Conservation (phyloP, 2,113 vertebrate genomes). For the Abramis brama region DNA sequence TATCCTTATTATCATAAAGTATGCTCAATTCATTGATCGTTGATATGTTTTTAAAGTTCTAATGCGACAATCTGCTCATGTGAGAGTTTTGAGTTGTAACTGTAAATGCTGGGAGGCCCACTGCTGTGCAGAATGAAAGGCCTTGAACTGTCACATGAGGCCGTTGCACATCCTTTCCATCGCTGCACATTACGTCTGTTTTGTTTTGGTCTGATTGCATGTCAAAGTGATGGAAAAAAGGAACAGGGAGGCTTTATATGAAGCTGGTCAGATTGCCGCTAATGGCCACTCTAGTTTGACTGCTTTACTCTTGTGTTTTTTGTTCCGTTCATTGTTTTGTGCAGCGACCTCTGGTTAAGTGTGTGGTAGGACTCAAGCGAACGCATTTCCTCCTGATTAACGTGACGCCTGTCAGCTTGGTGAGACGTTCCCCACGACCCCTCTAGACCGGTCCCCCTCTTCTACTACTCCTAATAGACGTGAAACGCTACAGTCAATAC, state of each 20-base stretch:
- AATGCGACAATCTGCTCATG: background rate
- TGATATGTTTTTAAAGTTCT: background rate
- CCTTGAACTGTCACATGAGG: conserved; percentile 9
- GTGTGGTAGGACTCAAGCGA: conserved; percentile 69
- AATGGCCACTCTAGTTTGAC: conserved; percentile 51
- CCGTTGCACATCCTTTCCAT: background rate
- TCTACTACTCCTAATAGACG: conserved; percentile 89
- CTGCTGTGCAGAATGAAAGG: conserved; percentile 2
- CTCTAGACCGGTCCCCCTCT: conserved; percentile 67
- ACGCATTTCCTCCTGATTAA: conserved; percentile 86
- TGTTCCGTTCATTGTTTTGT: conserved; percentile 41
- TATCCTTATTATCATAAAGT: too few species aligned
- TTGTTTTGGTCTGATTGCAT: conserved; percentile 40
- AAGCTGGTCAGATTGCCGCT: conserved; percentile 48
- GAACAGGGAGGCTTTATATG: conserved; percentile 32
- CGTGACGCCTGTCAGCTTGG: conserved; percentile 86
- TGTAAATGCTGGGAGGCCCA: conserved; percentile 6
- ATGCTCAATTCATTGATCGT: background rate
- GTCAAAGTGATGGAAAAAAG: conserved; percentile 35
- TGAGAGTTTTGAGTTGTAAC: background rate
- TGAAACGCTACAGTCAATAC: conserved; percentile 89
- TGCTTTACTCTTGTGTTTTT: conserved; percentile 68
- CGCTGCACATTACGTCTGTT: background rate
- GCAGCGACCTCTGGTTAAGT: conserved; percentile 72
- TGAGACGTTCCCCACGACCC: conserved; percentile 47